A percentile compares a stretch with the other conserved stretches of the same genome.
Conservation (phyloP, 1,140 invertebrate genomes). For the Drosophila guanche region DNA sequence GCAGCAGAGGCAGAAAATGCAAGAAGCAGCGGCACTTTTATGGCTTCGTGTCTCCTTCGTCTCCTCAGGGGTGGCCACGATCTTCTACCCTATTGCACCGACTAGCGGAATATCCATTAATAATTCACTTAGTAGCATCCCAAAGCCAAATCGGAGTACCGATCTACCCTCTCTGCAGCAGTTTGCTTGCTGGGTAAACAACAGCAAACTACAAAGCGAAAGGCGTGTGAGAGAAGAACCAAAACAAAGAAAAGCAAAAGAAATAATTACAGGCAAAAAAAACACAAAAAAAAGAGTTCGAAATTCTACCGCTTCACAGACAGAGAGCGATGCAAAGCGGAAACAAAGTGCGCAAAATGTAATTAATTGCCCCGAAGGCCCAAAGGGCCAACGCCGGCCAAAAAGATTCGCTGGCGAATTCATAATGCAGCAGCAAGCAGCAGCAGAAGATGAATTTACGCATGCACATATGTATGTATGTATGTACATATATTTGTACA, state of each 20-base stretch:
- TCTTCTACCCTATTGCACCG: background rate
- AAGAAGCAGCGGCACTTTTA: conserved; percentile 74
- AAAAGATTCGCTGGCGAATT: conserved; percentile 10
- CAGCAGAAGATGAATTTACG: background rate
- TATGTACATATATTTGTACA: too few relatives aligned
- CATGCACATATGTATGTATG: too few relatives aligned
- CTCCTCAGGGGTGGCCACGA: conserved; percentile 12
- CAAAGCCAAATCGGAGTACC: background rate
- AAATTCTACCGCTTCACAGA: conserved; percentile 60
- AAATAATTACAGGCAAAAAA: conserved; percentile 50
- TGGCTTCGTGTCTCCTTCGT: conserved; percentile 59
- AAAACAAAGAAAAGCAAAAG: conserved; percentile 33
- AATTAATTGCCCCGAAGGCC: conserved; percentile 62
- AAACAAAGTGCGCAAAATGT: conserved; percentile 81
- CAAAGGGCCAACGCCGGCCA: conserved; percentile 2
- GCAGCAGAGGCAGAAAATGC: conserved; percentile 61
- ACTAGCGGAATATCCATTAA: conserved; percentile 32
- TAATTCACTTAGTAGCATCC: background rate
- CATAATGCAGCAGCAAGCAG: conserved; percentile 29
- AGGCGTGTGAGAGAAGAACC: background rate
- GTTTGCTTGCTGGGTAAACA: conserved; percentile 17
- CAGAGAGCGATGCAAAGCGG: conserved; percentile 55
- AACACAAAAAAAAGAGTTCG: conserved; percentile 18
- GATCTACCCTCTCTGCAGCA: conserved; percentile 16
- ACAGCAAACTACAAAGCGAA: background rate